Evolutionary conservation across 2,888 invertebrate genomes (phyloP).

Genomic region (Tribolium freemani): DNA sequence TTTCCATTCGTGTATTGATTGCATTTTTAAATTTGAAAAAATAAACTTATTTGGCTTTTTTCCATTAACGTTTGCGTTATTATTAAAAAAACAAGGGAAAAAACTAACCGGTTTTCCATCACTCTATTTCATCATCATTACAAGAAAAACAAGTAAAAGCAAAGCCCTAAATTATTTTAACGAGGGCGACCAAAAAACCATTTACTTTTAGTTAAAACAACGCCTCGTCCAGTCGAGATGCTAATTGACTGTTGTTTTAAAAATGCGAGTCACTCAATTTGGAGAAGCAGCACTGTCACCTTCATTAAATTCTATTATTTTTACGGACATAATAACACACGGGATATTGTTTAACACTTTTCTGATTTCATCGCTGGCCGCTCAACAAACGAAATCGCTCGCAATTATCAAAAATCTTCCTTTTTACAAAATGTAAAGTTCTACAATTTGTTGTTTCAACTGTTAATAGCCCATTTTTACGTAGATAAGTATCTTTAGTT

Average conservation of each 20-base stretch:
- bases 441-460: background rate
- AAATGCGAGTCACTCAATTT: slow-evolving; percentile 62
- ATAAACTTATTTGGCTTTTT: background rate
- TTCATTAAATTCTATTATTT: slow-evolving; percentile 62
- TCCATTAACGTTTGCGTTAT: background rate
- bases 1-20: slow-evolving; percentile 7
- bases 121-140: background rate
- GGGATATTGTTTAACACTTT: slow-evolving; percentile 44
- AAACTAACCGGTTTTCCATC: slow-evolving; percentile 1
- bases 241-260: slow-evolving; percentile 64
- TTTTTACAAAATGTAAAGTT: too few species aligned
- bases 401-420: background rate
- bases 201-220: slow-evolving; percentile 61
- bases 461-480: background rate
- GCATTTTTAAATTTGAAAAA: background rate
- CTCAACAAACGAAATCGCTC: background rate
- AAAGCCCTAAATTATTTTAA: slow-evolving; percentile 59
- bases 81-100: background rate
- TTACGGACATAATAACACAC: slow-evolving; percentile 56
- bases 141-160: slow-evolving; percentile 48
- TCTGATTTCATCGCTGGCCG: background rate
- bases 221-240: slow-evolving; percentile 58
- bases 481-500: background rate
- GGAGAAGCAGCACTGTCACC: slow-evolving; percentile 59
- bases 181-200: slow-evolving; percentile 54